Conservation (phyloP, 2,797 vertebrate species). For the Alauda arvensis region DNA sequence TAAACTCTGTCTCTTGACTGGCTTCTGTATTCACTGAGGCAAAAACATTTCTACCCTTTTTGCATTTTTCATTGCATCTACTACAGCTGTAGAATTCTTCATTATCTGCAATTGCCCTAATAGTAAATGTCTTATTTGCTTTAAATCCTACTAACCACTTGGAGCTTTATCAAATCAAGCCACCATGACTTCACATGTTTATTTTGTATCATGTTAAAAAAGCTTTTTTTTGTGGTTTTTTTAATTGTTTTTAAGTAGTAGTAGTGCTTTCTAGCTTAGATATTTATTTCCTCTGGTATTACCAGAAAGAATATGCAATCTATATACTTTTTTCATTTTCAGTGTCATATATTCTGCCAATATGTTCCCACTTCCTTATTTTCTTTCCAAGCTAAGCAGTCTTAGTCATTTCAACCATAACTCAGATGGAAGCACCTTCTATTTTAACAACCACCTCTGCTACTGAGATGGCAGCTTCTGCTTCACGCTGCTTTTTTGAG, state of each 20-base stretch:
- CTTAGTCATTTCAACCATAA: not conserved
- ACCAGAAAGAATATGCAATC: not conserved
- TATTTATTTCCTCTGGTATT: not conserved
- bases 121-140: not conserved
- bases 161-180: not conserved
- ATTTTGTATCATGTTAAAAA: not conserved
- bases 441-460: slow-evolving; percentile 16
- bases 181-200: not conserved
- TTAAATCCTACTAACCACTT: not conserved
- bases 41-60: not conserved
- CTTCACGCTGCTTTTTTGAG: not conserved
- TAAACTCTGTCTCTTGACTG: not conserved
- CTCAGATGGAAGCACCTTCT: slow-evolving; percentile 3
- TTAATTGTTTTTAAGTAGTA: not conserved
- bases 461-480: not conserved
- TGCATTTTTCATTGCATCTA: not conserved
- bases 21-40: not conserved
- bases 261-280: not conserved
- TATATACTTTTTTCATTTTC: slow-evolving; percentile 9
- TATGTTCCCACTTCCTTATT: not conserved
- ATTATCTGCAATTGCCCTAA: not conserved
- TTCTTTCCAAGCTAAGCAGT: not conserved
- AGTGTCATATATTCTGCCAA: not conserved
- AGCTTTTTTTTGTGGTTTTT: rapidly evolving
- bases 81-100: not conserved